phyloP scores from a whole-genome alignment of 2,113 vertebrate species.

The Oreochromis aureus region DNA sequence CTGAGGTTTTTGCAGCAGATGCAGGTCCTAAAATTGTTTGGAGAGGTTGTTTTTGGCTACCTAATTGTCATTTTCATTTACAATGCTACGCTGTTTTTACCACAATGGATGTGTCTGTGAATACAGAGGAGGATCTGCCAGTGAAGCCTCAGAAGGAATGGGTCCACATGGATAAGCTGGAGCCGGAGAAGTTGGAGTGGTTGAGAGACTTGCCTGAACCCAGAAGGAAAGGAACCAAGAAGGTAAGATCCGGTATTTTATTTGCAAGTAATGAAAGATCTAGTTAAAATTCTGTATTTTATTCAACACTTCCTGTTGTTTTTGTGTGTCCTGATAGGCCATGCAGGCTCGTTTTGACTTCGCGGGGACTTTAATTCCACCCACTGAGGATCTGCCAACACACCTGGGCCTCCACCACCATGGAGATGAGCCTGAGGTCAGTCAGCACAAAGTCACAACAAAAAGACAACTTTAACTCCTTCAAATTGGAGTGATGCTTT shows the following conservation, averaged over 20 bases:
- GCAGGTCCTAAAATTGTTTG: neutral
- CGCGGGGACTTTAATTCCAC: constrained; percentile 82
- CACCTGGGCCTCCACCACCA: constrained; percentile 95
- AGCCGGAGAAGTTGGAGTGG: constrained; percentile 94
- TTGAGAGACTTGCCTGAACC: constrained; percentile 82
- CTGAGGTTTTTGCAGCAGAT: neutral
- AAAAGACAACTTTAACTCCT: neutral
- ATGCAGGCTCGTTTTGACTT: constrained; percentile 97
- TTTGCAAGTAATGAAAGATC: neutral
- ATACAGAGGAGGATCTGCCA: constrained; percentile 73
- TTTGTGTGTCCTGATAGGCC: constrained; percentile 69
- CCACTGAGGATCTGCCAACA: constrained; percentile 84
- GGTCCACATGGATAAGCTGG: constrained; percentile 90
- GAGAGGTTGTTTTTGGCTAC: neutral
- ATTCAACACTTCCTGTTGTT: neutral
- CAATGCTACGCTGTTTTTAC: neutral
- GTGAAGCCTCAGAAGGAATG: constrained; percentile 85
- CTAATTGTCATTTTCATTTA: neutral
- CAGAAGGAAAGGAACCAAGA: constrained; percentile 77
- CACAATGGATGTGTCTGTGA: neutral
- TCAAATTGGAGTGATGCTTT: neutral
- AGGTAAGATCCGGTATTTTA: constrained; percentile 57
- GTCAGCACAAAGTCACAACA: neutral
- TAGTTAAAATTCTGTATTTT: neutral
- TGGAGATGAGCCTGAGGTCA: constrained; percentile 94